A percentile compares a stretch with the other conserved stretches of the same genome.
These are phyloP conservation scores for Euschistus heros DNA, from an alignment of 1,140 invertebrate genomes.

Conservation along the genomic window DNA sequence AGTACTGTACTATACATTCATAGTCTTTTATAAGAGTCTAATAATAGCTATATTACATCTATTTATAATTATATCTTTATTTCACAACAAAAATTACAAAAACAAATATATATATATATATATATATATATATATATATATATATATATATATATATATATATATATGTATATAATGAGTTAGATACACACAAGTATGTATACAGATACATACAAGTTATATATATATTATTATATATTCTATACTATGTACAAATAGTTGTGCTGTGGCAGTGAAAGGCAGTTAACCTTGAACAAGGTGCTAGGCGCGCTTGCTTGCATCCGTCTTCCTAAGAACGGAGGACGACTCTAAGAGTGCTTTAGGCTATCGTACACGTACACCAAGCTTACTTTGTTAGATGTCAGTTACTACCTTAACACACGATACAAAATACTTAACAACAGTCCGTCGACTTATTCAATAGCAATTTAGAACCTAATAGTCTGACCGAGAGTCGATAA, in stretches of 20 bases:
- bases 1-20: constrained; percentile 30
- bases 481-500: background rate
- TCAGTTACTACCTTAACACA: too few species aligned
- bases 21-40: constrained; percentile 26
- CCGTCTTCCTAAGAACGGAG: constrained; percentile 19
- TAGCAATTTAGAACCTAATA: constrained; percentile 2
- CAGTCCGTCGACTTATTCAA: too few species aligned
- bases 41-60: constrained; percentile 26
- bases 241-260: constrained; percentile 17
- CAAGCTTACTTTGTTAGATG: background rate
- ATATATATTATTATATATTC: constrained; percentile 1
- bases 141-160: too few species aligned
- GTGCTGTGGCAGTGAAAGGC: constrained; percentile 30
- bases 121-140: too few species aligned
- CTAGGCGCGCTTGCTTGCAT: constrained; percentile 18
- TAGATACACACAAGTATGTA: too few species aligned
- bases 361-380: constrained; percentile 9
- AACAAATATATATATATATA: constrained; percentile 11
- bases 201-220: too few species aligned
- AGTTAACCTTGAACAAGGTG: constrained; percentile 23
- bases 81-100: constrained; percentile 13
- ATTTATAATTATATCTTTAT: constrained; percentile 18
- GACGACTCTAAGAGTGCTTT: constrained; percentile 6
- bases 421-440: too few species aligned
- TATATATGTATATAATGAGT: too few species aligned